Evolutionary conservation across 2,888 invertebrate species (phyloP).

Genomic region (Clepsis dumicolana): DNA sequence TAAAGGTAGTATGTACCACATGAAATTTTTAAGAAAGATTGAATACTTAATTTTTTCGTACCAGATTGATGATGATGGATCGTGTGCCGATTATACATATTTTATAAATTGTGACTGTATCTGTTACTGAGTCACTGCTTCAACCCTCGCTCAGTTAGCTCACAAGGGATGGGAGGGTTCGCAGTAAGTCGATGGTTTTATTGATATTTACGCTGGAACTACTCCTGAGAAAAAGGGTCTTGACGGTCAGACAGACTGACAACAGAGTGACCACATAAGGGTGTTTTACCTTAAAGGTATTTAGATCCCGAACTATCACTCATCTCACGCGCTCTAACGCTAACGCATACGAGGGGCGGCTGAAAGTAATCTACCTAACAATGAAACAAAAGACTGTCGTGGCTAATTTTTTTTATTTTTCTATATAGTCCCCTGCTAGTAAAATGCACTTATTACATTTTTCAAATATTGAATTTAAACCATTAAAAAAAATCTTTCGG

Average conservation of each 20-base stretch:
- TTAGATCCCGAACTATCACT: not conserved
- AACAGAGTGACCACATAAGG: conserved; percentile 22
- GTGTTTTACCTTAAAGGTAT: conserved; percentile 16
- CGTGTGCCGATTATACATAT: not conserved
- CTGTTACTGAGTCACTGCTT: not conserved
- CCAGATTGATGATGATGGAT: not conserved
- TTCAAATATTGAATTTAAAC: no score
- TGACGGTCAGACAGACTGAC: conserved; percentile 11
- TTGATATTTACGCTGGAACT: conserved; percentile 9
- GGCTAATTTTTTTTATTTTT: no score
- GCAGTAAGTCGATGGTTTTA: not conserved
- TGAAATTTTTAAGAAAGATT: not conserved
- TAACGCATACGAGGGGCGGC: no score
- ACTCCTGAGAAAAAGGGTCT: not conserved
- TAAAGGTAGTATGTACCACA: no score
- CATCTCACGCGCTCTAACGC: not conserved
- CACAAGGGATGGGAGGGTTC: not conserved
- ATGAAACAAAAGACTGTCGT: no score
- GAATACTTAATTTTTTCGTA: not conserved
- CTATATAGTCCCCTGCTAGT: no score
- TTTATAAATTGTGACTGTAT: not conserved
- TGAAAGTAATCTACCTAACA: no score
- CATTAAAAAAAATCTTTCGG: no score
- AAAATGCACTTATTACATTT: no score
- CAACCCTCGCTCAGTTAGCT: not conserved